Base-by-base conservation (phyloP, 2,888 invertebrate species). In the Acleris cristana region DNA sequence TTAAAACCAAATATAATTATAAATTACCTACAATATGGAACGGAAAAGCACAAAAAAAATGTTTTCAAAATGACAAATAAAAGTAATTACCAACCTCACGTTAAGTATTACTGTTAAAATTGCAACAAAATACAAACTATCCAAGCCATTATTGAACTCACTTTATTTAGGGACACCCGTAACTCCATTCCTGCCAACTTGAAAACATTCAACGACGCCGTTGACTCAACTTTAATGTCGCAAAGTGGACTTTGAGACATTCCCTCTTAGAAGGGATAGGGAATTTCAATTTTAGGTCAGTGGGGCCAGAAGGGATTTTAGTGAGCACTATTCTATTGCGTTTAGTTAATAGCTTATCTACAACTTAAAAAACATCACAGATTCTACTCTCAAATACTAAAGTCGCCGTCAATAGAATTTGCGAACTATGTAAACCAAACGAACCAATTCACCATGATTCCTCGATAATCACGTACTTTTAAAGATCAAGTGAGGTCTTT, bases 271-370 rank as follows among this genome's bases (percentile, higher is more conserved):
- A 69, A 71, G 72, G 73, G 74, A 72, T 63, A 61, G 72, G 71
- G 73, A 76, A 76, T 78, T 78, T 76, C 74, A 76, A 78, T 78
- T 76, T 76, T 69, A 73, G 72, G 72, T 72, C 71, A 69, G 66
- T 67, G 70, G 69, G 69, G 71, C 71, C 62, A 68, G 64, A 67
- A 73, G 74, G 76, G 76, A 75, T 77, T 76, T 74, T 72, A 71
- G 71, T 69, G 74, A 72, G 75, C 71, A 68, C 75, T 69, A 76
- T 77, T 14, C 40, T 76, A 72, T 74, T 61, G 68, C 64, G 40
- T 4, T 4, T 1, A 40, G 14, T 40, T 40, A 40, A 40, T 14
- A 14, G 12, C 40, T 40, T 40, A 40, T 40, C 40, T 40, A 4
- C 40, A 10, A 40, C 40, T 14, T 4, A 40, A 4, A 40, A 40